These are phyloP conservation scores for Cantharis nigra DNA, from an alignment of 2,888 invertebrate genomes.

Conservation along the genomic window DNA sequence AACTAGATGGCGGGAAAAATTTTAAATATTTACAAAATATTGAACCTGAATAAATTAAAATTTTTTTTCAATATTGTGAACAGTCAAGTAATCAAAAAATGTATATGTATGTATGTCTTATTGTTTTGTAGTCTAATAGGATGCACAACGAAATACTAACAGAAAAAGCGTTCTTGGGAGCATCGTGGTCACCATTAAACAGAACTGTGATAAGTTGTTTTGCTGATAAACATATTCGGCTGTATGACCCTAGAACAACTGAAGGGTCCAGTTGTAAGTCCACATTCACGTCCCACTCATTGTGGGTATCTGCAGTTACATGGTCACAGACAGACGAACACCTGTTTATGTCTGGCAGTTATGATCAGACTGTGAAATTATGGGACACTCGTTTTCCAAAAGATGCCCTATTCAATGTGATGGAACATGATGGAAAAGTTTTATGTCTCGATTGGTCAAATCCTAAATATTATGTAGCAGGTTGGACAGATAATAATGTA, in stretches of 20 bases:
- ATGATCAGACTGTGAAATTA: constrained; percentile 88
- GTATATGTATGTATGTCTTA: background rate
- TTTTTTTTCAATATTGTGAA: too few relatives aligned
- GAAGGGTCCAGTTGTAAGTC: constrained; percentile 87
- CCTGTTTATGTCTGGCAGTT: constrained; percentile 89
- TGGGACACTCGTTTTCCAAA: constrained; percentile 95
- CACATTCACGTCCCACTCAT: constrained; percentile 84
- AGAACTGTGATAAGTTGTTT: constrained; percentile 82
- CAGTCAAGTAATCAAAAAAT: background rate
- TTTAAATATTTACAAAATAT: too few relatives aligned
- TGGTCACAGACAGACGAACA: constrained; percentile 87
- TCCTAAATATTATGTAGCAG: constrained; percentile 83
- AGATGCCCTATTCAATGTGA: constrained; percentile 88
- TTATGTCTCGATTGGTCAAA: constrained; percentile 94
- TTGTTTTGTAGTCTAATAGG: constrained; percentile 63
- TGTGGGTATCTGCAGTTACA: constrained; percentile 89
- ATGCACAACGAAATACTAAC: constrained; percentile 83
- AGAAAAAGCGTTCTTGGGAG: constrained; percentile 88
- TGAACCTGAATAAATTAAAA: too few relatives aligned
- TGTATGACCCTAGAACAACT: constrained; percentile 90
- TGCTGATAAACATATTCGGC: constrained; percentile 85
- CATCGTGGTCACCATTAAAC: constrained; percentile 80
- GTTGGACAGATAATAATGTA: constrained; percentile 90
- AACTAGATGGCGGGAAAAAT: too few relatives aligned
- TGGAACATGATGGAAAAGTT: constrained; percentile 93